phyloP scores from a whole-genome alignment of 2,888 invertebrate genomes.

The Caenorhabditis drosophilae region DNA sequence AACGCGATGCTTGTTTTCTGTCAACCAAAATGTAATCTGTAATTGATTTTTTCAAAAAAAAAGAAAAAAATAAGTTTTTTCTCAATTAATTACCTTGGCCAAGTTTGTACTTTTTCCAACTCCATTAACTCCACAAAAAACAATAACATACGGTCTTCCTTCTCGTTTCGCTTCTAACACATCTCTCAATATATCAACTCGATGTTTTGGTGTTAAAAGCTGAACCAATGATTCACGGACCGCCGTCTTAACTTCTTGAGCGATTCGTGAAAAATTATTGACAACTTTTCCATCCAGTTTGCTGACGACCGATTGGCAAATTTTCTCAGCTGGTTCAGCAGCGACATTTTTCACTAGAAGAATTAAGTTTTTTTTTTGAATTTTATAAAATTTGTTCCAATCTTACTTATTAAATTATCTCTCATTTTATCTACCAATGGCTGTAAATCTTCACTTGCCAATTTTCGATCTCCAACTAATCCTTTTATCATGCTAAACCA shows the following conservation, averaged over 20 bases:
- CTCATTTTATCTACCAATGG: conserved; percentile 89
- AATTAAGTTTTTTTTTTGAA: neutral
- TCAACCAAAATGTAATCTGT: conserved; percentile 98
- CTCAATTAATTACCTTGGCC: too few relatives aligned
- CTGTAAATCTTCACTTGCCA: conserved; percentile 81
- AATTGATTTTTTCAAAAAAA: too few relatives aligned
- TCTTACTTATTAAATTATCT: conserved; percentile 82
- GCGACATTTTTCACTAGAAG: conserved; percentile 88
- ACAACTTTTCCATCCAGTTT: conserved; percentile 72
- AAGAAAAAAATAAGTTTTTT: too few relatives aligned
- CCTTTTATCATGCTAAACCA: conserved; percentile 85
- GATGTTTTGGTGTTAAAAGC: conserved; percentile 89
- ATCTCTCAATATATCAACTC: conserved; percentile 94
- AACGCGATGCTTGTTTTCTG: conserved; percentile 93
- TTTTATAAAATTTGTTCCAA: neutral
- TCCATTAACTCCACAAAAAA: conserved; percentile 98
- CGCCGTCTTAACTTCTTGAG: conserved; percentile 84
- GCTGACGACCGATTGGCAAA: conserved; percentile 71
- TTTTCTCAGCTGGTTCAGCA: conserved; percentile 87
- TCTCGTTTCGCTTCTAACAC: conserved; percentile 85
- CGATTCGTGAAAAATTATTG: conserved; percentile 91
- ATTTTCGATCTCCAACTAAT: conserved; percentile 77
- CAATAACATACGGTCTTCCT: conserved; percentile 88
- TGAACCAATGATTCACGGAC: conserved; percentile 87
- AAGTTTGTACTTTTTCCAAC: conserved; percentile 98